Base-by-base conservation (phyloP, 30 jellyfish, hydroid and myxozoan genomes). In the Chrysaora quinquecirrha region DNA sequence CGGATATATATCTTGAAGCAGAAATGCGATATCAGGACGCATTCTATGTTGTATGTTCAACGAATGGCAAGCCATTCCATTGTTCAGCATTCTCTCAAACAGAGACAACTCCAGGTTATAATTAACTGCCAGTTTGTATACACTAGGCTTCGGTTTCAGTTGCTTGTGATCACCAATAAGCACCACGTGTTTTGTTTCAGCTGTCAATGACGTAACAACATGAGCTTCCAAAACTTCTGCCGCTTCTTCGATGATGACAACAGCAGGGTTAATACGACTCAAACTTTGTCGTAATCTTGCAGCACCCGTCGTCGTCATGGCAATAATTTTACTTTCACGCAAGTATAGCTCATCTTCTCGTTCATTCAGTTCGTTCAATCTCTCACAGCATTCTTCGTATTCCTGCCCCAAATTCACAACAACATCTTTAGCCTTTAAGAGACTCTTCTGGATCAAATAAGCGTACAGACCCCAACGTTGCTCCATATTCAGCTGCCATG, bases 191-290 rank as follows among this genome's bases (percentile, higher is more conserved):
- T 93, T 88, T 16, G 95, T 85, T 28, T 74, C 80, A 7, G 74
- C 83, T 10, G 85, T 56, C 48, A 93, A 50, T 1, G 95, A 80
- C 21, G 90, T 76, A 21, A 93, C 48, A 28, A 93, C 91, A 76
- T 93, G 96, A 0, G 98, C 98, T 48, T 93, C 98, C 25, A 93
- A 84, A 56, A 93, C 97, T 64, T 93, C 98, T 12, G 98, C 98
- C 3, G 98, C 98, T 78, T 93, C 98, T 73, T 93, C 98, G 1
- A 87, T 78, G 60, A 93, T 78, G 32, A 87, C 82, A 18, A 86
- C 75, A 34, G 78, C 74, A 56, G 97, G 97, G 65, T 81, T 61
- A n/a, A 93, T 81, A 0, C 80, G 71, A 35, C 54, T 30, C 65
- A 93, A 80, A 14, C 61, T 56, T 28, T 69, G 50, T 21, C 81